phyloP scores from a whole-genome alignment of 1,140 invertebrate species.

The Scaptomyza hsui region DNA sequence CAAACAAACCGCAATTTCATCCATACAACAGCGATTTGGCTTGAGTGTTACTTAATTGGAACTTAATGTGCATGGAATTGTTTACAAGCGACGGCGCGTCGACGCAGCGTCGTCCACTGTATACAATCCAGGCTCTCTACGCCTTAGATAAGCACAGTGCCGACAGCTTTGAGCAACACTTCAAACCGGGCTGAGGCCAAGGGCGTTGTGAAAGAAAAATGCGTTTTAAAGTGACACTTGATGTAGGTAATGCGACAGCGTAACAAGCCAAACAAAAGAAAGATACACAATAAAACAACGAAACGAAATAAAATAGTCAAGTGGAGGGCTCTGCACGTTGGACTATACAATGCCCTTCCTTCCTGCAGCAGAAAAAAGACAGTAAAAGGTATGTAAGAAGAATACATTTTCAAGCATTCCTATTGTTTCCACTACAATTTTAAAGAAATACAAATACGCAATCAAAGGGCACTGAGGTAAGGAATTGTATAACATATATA shows the following conservation, averaged over 20 bases:
- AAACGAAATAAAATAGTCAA: constrained; percentile 40
- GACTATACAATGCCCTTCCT: constrained; percentile 39
- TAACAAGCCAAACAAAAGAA: constrained; percentile 55
- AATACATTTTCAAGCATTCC: not conserved
- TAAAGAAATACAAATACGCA: not conserved
- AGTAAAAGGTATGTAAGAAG: not conserved
- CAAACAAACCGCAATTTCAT: constrained; percentile 39
- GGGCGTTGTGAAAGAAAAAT: constrained; percentile 60
- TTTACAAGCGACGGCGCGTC: constrained; percentile 55
- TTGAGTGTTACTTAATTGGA: constrained; percentile 78
- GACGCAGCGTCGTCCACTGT: not conserved
- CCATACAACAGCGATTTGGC: constrained; percentile 55
- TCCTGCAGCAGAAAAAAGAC: not conserved
- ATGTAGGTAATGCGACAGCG: constrained; percentile 77
- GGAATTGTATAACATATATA: constrained; percentile 1
- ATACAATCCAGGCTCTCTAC: constrained; percentile 1
- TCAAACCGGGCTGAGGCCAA: constrained; percentile 34
- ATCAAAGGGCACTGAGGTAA: not conserved
- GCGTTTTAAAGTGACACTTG: constrained; percentile 79
- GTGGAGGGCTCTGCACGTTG: not conserved
- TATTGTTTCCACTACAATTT: constrained; percentile 4
- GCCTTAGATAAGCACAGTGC: constrained; percentile 57
- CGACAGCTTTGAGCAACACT: constrained; percentile 72
- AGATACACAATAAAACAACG: constrained; percentile 30
- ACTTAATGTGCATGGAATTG: constrained; percentile 77